A percentile compares a stretch with the other conserved stretches of the same genome.
Conservation (phyloP, 1,140 invertebrate species). For the Grapholita molesta region DNA sequence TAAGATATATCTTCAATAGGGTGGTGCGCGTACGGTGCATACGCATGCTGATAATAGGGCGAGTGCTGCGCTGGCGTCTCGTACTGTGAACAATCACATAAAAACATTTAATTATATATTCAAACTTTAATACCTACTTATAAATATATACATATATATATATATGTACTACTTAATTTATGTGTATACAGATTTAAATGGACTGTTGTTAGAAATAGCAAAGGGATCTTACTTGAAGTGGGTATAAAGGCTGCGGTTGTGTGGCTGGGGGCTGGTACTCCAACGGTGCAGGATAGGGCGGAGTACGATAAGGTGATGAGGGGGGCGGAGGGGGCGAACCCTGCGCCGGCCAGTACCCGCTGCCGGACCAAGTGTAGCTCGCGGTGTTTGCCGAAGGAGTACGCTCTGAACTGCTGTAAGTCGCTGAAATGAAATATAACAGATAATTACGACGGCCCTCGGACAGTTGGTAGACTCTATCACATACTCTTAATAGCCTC, state of each 20-base stretch:
- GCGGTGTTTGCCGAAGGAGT: conserved; percentile 56
- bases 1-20: conserved; percentile 70
- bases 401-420: conserved; percentile 67
- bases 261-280: conserved; percentile 55
- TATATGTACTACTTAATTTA: too few relatives aligned
- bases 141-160: too few relatives aligned
- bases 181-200: too few relatives aligned
- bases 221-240: neutral
- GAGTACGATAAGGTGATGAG: conserved; percentile 51
- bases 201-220: too few relatives aligned
- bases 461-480: too few relatives aligned
- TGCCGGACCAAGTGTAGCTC: conserved; percentile 66
- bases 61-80: conserved; percentile 62
- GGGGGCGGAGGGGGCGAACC: conserved; percentile 64
- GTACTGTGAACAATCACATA: conserved; percentile 41
- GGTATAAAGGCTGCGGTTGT: neutral
- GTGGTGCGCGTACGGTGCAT: conserved; percentile 66
- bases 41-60: conserved; percentile 64
- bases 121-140: too few relatives aligned
- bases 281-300: conserved; percentile 57
- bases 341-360: conserved; percentile 61
- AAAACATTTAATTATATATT: too few relatives aligned
- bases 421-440: conserved; percentile 36
- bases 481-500: too few relatives aligned
- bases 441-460: neutral